Evolutionary conservation across 2,888 invertebrate genomes (phyloP), one percentile per base, ranked within the genome.

Genomic region (Drosophila maculinotata): DNA sequence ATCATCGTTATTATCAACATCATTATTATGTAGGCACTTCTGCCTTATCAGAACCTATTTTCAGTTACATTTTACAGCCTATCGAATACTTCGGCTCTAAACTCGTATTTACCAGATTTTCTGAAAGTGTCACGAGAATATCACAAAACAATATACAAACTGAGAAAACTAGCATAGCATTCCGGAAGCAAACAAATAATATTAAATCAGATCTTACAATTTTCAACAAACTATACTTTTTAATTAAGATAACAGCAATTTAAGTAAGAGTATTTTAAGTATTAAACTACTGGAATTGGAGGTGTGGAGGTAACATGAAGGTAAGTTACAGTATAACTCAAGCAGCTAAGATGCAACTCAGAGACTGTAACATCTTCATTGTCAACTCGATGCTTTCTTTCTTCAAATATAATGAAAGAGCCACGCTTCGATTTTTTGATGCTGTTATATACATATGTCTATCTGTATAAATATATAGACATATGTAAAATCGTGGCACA

Each of bases 401-500:
- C 53, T 59, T 36, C 4, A 2, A 3, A 14, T 23, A 25, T 79
- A 86, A 76, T 79, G 33, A 86, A 69, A 47, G 38, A 30, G 42
- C 35, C 87, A 86, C 80, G 80, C 56, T 49, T 52, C 25, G 7
- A 9, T 5, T 45, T 12, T 25, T 5, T 31, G 5, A 9, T 8
- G 14, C 10, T 9, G 14, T 8, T 28, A 6, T 26, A 42, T 3
- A 3, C 7, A 26, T 7, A n/a, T 7, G 20, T 20, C 20, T 20
- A 20, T n/a, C n/a, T n/a, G n/a, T 15, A 10, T 36, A 26, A 25
- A 35, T 35, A 39, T 44, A 39, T 20, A 39, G 17, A 42, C 5
- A 49, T 23, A 14, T 44, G 5, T 58, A 35, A 54, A 28, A 69
- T 25, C 54, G 44, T 76, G 79, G 59, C 79, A 79, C 80, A 82